Base-by-base conservation (phyloP, 2,888 invertebrate genomes). In the Polylopha cassiicola region DNA sequence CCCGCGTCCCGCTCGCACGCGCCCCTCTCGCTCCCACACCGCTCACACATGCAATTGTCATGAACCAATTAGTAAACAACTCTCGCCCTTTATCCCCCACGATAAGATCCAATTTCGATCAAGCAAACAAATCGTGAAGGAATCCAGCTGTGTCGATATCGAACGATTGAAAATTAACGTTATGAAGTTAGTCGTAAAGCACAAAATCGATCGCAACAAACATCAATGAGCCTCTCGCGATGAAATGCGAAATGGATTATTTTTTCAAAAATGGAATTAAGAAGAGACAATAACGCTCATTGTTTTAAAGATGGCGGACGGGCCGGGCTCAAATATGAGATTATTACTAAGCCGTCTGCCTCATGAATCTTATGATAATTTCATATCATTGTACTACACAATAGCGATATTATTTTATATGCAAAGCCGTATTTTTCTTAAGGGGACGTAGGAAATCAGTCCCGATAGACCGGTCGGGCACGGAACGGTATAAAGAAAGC, bases 201-300 rank as follows among this genome's bases (percentile, higher is more conserved):
- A 55, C 43, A 56, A 47, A 60, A 51, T 73, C 24, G 39, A 24
- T 50, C 43, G 50, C 17, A 13, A 43, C 31, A 46, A 54, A 55
- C 69, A 75, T 78, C 74, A 80, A 75, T 74, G 76, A 73, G 66
- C 61, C 73, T 65, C 67, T 74, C 69, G 70, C 70, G 73, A 80
- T 80, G 74, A 81, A 81, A 82, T 76, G 75, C 78, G 78, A 80
- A 81, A 80, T 79, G 81, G 79, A 84, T 82, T 82, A 80, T 82
- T 85, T 84, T 85, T 82, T 82, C 76, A 81, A 84, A 85, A 84
- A 85, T 81, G 82, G 82, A 80, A 84, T 84, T 81, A 82, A 80
- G 80, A 76, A 79, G 78, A 81, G 82, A 85, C 82, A 85, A 84
- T 82, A 85, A 82, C 77, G 80, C 67, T 78, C 78, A 82, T 85